Conservation (phyloP, 2,888 invertebrate species). For the Halocaridina rubra region DNA sequence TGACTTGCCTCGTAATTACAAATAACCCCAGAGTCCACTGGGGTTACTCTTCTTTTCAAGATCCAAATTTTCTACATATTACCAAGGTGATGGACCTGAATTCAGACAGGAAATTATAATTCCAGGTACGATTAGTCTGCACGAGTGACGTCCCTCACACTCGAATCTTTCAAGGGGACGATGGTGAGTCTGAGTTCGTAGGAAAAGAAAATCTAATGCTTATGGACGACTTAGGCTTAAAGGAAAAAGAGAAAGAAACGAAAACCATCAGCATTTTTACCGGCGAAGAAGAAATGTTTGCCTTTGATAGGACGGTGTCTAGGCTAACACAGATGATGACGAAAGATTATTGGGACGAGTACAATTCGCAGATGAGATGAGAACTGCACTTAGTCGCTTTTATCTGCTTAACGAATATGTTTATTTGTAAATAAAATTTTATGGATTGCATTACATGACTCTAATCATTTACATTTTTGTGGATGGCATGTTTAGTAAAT, state of each 20-base stretch:
- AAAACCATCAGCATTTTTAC: constrained; percentile 86
- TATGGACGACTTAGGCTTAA: constrained; percentile 95
- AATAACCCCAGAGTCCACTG: neutral
- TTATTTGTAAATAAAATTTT: no score
- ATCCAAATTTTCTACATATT: no score
- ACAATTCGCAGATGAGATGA: constrained; percentile 70
- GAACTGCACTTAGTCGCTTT: no score
- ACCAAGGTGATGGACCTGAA: no score
- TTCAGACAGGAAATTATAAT: neutral
- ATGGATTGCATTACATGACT: no score
- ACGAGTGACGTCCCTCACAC: constrained; percentile 83
- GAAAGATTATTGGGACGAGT: constrained; percentile 90
- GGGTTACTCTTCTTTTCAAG: neutral
- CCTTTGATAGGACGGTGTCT: constrained; percentile 93
- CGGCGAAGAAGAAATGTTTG: constrained; percentile 97
- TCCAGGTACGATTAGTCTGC: constrained; percentile 81
- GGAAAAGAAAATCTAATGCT: constrained; percentile 85
- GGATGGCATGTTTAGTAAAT: no score
- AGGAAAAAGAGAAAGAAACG: constrained; percentile 67
- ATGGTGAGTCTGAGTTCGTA: constrained; percentile 68
- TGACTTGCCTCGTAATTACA: no score
- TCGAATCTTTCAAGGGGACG: constrained; percentile 75
- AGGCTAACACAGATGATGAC: constrained; percentile 96
- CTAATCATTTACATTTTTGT: no score
- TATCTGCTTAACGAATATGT: no score